Percentiles rank a stretch among this genome's conserved stretches.
phyloP scores from a whole-genome alignment of 2,888 invertebrate genomes.

The Parnassius orleans region DNA sequence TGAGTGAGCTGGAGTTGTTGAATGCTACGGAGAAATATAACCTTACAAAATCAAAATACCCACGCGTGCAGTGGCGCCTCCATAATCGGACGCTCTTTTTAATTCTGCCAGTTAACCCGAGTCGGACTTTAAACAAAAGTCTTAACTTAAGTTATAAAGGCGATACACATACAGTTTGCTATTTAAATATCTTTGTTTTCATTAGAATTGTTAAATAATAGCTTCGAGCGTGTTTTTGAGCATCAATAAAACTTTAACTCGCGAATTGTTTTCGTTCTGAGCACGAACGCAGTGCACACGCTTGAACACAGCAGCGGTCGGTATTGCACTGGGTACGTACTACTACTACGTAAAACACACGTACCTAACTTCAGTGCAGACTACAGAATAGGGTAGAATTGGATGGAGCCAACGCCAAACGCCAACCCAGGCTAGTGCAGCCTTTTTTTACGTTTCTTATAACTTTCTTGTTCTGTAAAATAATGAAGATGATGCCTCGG shows the following conservation, averaged over 20 bases:
- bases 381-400: constrained; percentile 2
- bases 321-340: constrained; percentile 36
- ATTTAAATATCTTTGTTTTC: constrained; percentile 52
- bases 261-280: constrained; percentile 60
- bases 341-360: constrained; percentile 10
- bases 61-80: constrained; percentile 45
- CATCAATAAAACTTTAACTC: constrained; percentile 55
- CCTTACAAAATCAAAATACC: constrained; percentile 61
- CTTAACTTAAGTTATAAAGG: constrained; percentile 42
- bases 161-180: constrained; percentile 41
- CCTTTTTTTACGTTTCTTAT: constrained; percentile 18
- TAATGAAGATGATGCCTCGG: constrained; percentile 42
- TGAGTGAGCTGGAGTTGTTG: constrained; percentile 32
- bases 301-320: constrained; percentile 25
- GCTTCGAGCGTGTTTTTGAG: constrained; percentile 60
- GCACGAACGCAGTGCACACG: constrained; percentile 49
- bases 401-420: constrained; percentile 2
- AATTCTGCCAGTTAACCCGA: constrained; percentile 59
- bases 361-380: constrained; percentile 45
- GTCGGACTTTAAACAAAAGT: constrained; percentile 60
- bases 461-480: constrained; percentile 28
- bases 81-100: constrained; percentile 56
- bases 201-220: constrained; percentile 53
- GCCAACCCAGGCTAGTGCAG: constrained; percentile 1
- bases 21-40: constrained; percentile 59